These are phyloP conservation scores for Neoitamus cyanurus DNA, from an alignment of 2,888 invertebrate species.

Conservation along the genomic window DNA sequence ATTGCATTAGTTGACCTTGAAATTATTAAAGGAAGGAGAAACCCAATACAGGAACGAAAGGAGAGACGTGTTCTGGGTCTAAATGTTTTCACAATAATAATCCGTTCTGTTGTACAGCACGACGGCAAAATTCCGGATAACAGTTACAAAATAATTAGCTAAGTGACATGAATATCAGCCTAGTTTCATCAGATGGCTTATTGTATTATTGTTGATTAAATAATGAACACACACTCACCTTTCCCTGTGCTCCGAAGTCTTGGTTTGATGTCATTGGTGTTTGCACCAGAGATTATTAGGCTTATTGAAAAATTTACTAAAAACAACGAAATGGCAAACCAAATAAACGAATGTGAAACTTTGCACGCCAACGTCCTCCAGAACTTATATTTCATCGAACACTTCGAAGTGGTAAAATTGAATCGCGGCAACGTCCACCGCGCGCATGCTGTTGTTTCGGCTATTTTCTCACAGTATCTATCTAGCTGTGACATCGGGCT, in stretches of 20 bases:
- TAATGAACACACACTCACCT: conserved; percentile 22
- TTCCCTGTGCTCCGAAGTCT: conserved; percentile 22
- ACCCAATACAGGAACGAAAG: too few species aligned
- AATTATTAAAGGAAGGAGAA: too few species aligned
- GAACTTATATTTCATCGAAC: conserved; percentile 17
- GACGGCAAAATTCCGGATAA: too few species aligned
- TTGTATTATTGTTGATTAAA: background rate
- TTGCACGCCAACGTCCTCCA: conserved; percentile 37
- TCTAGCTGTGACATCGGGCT: background rate
- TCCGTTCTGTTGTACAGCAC: too few species aligned
- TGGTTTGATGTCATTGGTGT: conserved; percentile 38
- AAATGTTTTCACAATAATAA: too few species aligned
- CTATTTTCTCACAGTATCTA: background rate
- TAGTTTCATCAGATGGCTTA: too few species aligned
- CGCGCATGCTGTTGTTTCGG: background rate
- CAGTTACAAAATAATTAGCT: too few species aligned
- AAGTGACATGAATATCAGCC: too few species aligned
- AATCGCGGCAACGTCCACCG: background rate
- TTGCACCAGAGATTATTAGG: conserved; percentile 36
- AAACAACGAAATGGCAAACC: conserved; percentile 39
- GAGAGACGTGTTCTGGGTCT: too few species aligned
- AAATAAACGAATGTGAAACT: conserved; percentile 21
- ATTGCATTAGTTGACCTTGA: too few species aligned
- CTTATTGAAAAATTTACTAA: conserved; percentile 45
- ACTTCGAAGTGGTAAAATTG: conserved; percentile 10